Evolutionary conservation across 2,797 vertebrate species (phyloP).

Genomic region (Fratercula arctica): DNA sequence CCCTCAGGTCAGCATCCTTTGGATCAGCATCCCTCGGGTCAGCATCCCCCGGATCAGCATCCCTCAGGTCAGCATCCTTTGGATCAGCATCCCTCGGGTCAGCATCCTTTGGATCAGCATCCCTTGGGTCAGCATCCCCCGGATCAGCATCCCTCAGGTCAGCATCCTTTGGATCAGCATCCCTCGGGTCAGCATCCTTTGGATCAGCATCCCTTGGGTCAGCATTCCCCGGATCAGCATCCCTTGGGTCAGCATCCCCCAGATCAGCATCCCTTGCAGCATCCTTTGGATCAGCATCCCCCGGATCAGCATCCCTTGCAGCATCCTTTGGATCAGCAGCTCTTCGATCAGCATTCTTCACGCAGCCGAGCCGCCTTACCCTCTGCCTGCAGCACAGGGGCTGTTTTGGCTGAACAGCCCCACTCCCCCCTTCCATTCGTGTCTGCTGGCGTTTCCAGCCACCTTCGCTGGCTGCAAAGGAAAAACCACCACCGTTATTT

Average conservation of each 20-base stretch:
- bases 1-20: too few species aligned
- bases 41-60: neutral
- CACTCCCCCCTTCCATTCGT: rapidly evolving
- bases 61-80: too few species aligned
- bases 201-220: neutral
- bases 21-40: too few species aligned
- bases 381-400: neutral
- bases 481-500: rapidly evolving
- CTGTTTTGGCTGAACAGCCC: neutral
- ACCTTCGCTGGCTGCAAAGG: neutral
- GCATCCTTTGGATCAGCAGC: neutral
- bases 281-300: too few species aligned
- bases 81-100: too few species aligned
- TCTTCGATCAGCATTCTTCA: neutral
- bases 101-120: too few species aligned
- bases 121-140: too few species aligned
- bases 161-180: too few species aligned
- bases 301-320: neutral
- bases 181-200: neutral
- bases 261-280: too few species aligned
- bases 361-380: neutral
- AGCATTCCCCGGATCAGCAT: neutral
- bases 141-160: too few species aligned
- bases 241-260: too few species aligned
- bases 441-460: rapidly evolving